Evolutionary conservation across 2,113 vertebrate species (phyloP).

Genomic region (Protobothrops flavoviridis): DNA sequence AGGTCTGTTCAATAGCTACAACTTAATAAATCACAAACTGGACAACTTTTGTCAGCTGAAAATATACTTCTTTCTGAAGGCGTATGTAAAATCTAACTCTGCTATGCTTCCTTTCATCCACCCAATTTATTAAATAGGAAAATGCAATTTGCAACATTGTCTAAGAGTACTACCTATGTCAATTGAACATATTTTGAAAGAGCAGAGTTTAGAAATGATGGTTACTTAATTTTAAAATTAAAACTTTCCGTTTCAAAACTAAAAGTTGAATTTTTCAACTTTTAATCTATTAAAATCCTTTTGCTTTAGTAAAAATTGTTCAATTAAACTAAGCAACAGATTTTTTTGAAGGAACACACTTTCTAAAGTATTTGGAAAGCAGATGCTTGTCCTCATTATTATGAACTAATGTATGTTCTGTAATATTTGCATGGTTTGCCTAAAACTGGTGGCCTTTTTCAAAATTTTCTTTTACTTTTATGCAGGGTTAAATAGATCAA

Average conservation of each 20-base stretch:
- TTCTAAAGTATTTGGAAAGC: background rate
- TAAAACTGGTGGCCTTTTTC: background rate
- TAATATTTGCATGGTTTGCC: background rate
- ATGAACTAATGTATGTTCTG: background rate
- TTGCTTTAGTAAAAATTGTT: background rate
- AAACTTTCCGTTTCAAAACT: background rate
- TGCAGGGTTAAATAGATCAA: background rate
- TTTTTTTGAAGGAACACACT: background rate
- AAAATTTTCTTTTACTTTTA: background rate
- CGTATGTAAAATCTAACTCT: background rate
- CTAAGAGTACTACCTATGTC: background rate
- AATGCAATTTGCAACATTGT: background rate
- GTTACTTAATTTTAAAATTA: background rate
- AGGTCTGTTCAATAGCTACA: background rate
- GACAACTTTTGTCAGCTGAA: slow-evolving; percentile 8
- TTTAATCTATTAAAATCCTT: background rate
- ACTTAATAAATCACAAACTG: background rate
- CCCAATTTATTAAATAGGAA: background rate
- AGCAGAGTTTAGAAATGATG: background rate
- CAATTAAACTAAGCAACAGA: background rate
- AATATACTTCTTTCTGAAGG: background rate
- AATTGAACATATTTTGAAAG: background rate
- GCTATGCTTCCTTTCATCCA: background rate
- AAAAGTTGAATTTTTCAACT: background rate
- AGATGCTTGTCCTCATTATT: background rate